Percentiles rank a stretch among this genome's conserved stretches.
These are phyloP conservation scores for Ischnura elegans DNA, from an alignment of 2,888 invertebrate genomes.

Conservation along the genomic window DNA sequence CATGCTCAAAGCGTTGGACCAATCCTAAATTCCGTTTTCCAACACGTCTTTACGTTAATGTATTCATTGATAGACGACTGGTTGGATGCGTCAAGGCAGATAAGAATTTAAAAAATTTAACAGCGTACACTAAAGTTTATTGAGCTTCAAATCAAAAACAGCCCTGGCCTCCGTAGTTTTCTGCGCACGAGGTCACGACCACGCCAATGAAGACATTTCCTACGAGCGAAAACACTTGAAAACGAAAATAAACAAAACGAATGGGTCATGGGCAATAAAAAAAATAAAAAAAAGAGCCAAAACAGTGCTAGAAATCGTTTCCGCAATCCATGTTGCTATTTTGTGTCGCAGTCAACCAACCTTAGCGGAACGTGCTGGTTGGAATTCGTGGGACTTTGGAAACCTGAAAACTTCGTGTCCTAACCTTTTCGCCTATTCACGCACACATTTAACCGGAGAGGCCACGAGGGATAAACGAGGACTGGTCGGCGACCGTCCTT, in stretches of 20 bases:
- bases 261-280: background rate
- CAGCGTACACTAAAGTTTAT: no score
- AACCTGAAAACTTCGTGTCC: background rate
- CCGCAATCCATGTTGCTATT: background rate
- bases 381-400: background rate
- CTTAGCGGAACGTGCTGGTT: background rate
- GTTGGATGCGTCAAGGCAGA: no score
- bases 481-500: background rate
- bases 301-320: background rate
- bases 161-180: no score
- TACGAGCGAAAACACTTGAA: background rate
- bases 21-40: no score
- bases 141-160: no score
- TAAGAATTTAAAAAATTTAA: no score
- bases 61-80: no score
- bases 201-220: background rate
- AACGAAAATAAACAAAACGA: background rate
- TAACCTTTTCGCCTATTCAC: no score
- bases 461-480: background rate
- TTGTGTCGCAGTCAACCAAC: background rate
- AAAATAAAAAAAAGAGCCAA: background rate
- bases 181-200: background rate
- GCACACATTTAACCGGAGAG: no score
- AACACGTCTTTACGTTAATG: no score
- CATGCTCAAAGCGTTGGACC: no score